A percentile compares a stretch with the other conserved stretches of the same genome.
Evolutionary conservation across 2,113 vertebrate genomes (phyloP).

Genomic region (Cinclus cinclus): DNA sequence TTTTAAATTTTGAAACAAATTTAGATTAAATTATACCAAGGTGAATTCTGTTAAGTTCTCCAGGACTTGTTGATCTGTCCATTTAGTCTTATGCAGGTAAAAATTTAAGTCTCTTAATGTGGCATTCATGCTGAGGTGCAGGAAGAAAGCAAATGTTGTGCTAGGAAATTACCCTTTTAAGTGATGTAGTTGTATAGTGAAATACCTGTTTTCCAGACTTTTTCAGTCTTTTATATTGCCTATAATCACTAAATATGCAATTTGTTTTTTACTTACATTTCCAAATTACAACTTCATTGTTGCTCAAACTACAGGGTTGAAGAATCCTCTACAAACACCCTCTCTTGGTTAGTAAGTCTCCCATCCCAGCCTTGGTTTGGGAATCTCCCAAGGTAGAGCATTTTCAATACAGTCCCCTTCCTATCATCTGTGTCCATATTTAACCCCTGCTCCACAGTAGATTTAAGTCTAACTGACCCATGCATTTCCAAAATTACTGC

Average conservation of each 20-base stretch:
- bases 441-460: background rate
- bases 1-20: slow-evolving; percentile 7
- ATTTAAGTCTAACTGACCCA: background rate
- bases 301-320: background rate
- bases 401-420: background rate
- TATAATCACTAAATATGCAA: background rate
- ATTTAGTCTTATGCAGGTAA: background rate
- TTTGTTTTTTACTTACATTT: background rate
- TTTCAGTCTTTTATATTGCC: background rate
- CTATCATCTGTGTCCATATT: background rate
- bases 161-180: background rate
- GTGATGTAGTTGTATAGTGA: background rate
- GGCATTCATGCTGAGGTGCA: background rate
- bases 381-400: background rate
- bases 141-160: background rate
- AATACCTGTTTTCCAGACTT: background rate
- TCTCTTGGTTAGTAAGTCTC: background rate
- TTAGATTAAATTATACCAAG: background rate
- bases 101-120: background rate
- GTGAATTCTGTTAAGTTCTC: background rate
- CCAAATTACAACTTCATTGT: background rate
- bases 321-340: background rate
- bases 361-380: background rate
- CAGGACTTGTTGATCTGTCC: background rate
- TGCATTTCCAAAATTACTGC: background rate